Evolutionary conservation across 1,140 invertebrate species (phyloP), one percentile per base, ranked within the genome.

Genomic region (Tenebrio molitor): DNA sequence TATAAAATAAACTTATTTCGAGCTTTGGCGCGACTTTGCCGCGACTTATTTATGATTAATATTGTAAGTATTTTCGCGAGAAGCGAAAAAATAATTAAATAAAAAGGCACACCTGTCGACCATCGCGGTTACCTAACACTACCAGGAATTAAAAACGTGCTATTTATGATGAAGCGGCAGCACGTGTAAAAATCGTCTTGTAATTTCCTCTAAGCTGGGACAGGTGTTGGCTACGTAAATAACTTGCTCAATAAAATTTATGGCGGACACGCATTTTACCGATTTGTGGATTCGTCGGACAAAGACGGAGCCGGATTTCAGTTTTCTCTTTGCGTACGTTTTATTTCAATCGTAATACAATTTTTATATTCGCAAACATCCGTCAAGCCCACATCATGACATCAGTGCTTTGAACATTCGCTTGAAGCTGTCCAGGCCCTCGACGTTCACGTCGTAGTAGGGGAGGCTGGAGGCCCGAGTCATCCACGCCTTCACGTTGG

Each of bases 11-110:
- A 58, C 14, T 58, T 58, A 29, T 29, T 58, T 58, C 23, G 21
- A 58, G 50, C 29, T 58, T 58, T 58, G 50, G 50, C 50, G 25
- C 50, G 8, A 5, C 23, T n/a, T 16, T 16, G 12, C 44, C 50
- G 12, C 25, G 14, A 58, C n/a, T 58, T 25, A 58, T 58, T 58
- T 58, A 58, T 58, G 50, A 58, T 58, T 58, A 29, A 29, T 58
- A 58, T 58, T 15, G n/a, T n/a, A 58, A 58, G n/a, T 58, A 58
- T 58, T 29, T 58, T 58, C 29, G 14, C 23, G 3, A 14, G 12
- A 16, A 4, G 25, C 10, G 23, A 58, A 58, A 58, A 58, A 58
- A 39, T 39, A 58, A 58, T 33, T 58, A 58, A n/a, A 58, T 25
- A 29, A 29, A 25, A 12, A 29, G 6, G n/a, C 46, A 7, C 50